These are phyloP conservation scores for Uromys caudimaculatus DNA, from an alignment of 2,797 vertebrate genomes.

Conservation along the genomic window DNA sequence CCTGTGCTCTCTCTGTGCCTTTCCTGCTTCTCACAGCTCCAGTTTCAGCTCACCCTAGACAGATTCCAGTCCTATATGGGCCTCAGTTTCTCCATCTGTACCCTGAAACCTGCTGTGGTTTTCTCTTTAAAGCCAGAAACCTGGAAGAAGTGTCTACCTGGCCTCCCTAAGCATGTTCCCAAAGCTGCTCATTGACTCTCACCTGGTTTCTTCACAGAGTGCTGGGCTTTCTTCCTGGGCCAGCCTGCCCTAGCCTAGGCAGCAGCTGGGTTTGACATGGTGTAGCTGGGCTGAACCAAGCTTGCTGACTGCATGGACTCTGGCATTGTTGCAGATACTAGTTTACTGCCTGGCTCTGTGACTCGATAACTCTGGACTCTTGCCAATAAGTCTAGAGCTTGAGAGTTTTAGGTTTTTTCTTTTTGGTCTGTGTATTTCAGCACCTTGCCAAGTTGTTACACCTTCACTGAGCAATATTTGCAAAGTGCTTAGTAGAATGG, in stretches of 20 bases:
- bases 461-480: background rate
- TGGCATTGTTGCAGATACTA: background rate
- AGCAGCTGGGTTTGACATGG: background rate
- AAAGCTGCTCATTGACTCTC: background rate
- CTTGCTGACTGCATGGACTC: background rate
- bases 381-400: background rate
- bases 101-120: background rate
- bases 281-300: background rate
- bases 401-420: background rate
- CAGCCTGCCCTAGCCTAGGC: background rate
- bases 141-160: background rate
- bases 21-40: background rate
- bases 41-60: background rate
- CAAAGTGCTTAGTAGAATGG: background rate
- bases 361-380: constrained; percentile 7
- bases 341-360: background rate
- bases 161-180: background rate
- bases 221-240: background rate
- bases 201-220: background rate
- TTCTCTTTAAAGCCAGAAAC: background rate
- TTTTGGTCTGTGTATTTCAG: background rate
- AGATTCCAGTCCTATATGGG: background rate
- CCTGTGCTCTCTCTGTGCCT: accelerated
- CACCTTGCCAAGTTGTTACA: background rate
- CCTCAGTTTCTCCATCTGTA: background rate